Percentiles rank a stretch among this genome's conserved stretches.
These are phyloP conservation scores for Panzeria rudis DNA, from an alignment of 2,888 invertebrate genomes.

Conservation along the genomic window DNA sequence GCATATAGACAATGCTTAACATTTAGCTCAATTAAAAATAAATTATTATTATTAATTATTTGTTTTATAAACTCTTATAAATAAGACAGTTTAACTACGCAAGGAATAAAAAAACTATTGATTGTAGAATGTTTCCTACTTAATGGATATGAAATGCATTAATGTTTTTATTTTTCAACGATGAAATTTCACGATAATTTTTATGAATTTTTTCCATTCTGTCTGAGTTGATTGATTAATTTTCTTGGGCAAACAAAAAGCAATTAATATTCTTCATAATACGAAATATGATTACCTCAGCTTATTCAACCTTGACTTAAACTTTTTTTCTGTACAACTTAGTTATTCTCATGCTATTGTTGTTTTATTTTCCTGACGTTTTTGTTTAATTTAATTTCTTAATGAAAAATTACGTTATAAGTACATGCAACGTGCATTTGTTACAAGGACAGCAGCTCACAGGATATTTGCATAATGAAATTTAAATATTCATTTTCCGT, in stretches of 20 bases:
- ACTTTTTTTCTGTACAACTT: not conserved
- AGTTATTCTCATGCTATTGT: not conserved
- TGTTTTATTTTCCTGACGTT: not conserved
- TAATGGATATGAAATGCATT: no score
- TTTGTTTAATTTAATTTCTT: constrained; percentile 33
- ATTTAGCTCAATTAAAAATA: no score
- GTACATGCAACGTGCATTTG: constrained; percentile 51
- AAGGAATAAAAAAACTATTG: no score
- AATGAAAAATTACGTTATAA: constrained; percentile 42
- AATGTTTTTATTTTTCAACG: no score
- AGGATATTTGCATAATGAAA: constrained; percentile 71
- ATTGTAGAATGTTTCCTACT: no score
- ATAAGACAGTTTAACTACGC: no score
- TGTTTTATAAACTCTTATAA: no score
- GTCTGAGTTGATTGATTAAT: constrained; percentile 27
- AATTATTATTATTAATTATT: no score
- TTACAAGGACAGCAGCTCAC: constrained; percentile 55
- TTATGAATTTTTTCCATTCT: not conserved
- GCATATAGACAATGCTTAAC: no score
- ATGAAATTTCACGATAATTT: not conserved
- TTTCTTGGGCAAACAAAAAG: constrained; percentile 7
- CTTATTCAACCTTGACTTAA: constrained; percentile 29
- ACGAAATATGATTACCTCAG: constrained; percentile 5
- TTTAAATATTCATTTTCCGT: constrained; percentile 68
- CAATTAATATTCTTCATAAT: constrained; percentile 36